Conservation (phyloP, 2,797 vertebrate genomes). For the Sebastes iracundus region DNA sequence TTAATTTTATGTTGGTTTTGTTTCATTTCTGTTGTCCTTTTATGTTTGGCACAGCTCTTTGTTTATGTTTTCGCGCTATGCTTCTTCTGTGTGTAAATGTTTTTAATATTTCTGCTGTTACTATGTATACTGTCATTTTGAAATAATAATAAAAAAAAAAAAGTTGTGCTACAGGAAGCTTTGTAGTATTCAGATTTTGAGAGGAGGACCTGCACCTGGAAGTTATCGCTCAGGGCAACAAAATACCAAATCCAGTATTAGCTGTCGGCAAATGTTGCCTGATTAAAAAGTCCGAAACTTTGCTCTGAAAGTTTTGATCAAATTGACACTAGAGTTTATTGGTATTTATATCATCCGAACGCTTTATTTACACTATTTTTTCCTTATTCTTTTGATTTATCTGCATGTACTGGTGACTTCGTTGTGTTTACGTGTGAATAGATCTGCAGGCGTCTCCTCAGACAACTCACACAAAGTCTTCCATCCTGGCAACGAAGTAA, state of each 20-base stretch:
- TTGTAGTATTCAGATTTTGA: not conserved
- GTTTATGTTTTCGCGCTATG: too few relatives aligned
- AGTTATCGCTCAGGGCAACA: not conserved
- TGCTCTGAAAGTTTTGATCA: not conserved
- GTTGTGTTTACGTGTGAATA: constrained; percentile 58
- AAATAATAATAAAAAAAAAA: too few relatives aligned
- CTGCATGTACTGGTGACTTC: not conserved
- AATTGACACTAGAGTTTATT: accelerated
- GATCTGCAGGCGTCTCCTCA: constrained; percentile 43
- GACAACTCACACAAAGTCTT: constrained; percentile 12
- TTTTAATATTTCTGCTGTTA: too few relatives aligned
- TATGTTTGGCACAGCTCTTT: too few relatives aligned
- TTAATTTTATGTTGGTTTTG: too few relatives aligned
- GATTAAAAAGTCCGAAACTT: constrained; percentile 45
- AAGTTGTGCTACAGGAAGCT: too few relatives aligned
- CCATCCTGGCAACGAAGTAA: constrained; percentile 66
- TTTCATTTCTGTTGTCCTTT: too few relatives aligned
- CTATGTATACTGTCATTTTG: too few relatives aligned
- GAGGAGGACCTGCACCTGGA: constrained; percentile 23
- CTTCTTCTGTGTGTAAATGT: too few relatives aligned
- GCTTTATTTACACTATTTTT: not conserved
- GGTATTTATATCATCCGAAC: accelerated
- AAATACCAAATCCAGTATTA: not conserved
- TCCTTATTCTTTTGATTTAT: accelerated
- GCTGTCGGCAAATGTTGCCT: constrained; percentile 65